These are phyloP conservation scores for Drosophila testacea DNA, from an alignment of 2,888 invertebrate species.

Conservation along the genomic window DNA sequence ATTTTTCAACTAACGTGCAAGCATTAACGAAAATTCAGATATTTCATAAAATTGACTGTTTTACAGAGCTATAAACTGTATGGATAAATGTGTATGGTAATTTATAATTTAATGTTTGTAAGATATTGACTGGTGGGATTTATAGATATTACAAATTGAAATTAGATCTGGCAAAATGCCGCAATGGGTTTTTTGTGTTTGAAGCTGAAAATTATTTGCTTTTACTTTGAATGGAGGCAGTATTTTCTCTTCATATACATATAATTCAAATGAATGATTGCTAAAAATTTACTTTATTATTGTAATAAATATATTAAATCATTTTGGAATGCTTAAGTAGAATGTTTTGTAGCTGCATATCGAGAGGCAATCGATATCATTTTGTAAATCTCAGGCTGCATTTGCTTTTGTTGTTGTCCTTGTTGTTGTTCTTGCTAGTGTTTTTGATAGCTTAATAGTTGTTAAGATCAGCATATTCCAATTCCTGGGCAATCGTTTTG, in stretches of 20 bases:
- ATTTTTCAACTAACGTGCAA: constrained; percentile 43
- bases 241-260: constrained; percentile 30
- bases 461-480: constrained; percentile 97
- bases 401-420: constrained; percentile 27
- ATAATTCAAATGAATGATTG: constrained; percentile 34
- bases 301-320: constrained; percentile 17
- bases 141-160: constrained; percentile 34
- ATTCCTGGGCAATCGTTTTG: constrained; percentile 98
- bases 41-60: constrained; percentile 32
- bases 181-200: constrained; percentile 10
- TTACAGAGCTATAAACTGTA: constrained; percentile 14
- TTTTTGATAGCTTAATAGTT: constrained; percentile 86
- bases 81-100: constrained; percentile 12
- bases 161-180: constrained; percentile 2
- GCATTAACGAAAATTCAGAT: constrained; percentile 26
- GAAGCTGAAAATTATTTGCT: constrained; percentile 25
- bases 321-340: constrained; percentile 55
- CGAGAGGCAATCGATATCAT: constrained; percentile 41
- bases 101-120: constrained; percentile 18
- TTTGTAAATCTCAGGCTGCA: constrained; percentile 59
- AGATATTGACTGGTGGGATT: constrained; percentile 65
- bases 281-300: constrained; percentile 55
- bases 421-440: background rate
- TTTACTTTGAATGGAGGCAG: constrained; percentile 47
- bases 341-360: constrained; percentile 42